Percentiles rank a stretch among this genome's conserved stretches.
Evolutionary conservation across 2,888 invertebrate species (phyloP).

Genomic region (Seladonia tumulorum): DNA sequence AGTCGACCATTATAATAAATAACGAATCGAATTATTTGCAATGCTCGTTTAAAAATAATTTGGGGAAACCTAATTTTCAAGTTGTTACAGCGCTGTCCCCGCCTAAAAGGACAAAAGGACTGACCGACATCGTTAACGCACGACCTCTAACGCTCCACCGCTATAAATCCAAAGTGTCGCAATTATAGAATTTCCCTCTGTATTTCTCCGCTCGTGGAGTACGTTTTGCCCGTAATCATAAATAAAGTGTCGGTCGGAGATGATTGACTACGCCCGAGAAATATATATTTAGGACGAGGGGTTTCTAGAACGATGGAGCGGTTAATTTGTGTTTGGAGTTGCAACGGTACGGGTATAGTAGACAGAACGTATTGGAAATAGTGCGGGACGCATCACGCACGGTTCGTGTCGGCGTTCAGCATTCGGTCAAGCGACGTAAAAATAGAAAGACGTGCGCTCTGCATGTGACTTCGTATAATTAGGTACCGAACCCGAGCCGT

Average conservation of each 20-base stretch:
- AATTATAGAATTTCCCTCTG: neutral
- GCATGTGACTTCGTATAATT: constrained; percentile 84
- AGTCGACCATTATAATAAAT: neutral
- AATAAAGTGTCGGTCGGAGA: constrained; percentile 19
- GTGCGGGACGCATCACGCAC: constrained; percentile 62
- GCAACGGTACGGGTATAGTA: constrained; percentile 24
- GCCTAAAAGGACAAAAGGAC: neutral
- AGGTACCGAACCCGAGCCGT: constrained; percentile 79
- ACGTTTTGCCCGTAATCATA: constrained; percentile 5
- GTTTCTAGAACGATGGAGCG: constrained; percentile 37
- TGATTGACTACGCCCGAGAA: constrained; percentile 8
- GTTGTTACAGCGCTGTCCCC: neutral
- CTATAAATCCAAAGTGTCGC: neutral
- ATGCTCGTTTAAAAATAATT: neutral
- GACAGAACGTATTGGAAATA: constrained; percentile 66
- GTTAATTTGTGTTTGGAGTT: constrained; percentile 50
- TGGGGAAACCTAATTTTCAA: neutral
- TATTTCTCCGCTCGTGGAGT: neutral
- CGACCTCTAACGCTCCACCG: neutral
- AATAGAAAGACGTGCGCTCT: constrained; percentile 82
- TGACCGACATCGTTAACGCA: neutral
- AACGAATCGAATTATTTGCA: neutral
- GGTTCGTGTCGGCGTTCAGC: constrained; percentile 75
- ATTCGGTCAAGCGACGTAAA: constrained; percentile 81
- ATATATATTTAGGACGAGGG: constrained; percentile 35